Conservation (phyloP, 2,888 invertebrate species). For the Hypselothyrea guttata region DNA sequence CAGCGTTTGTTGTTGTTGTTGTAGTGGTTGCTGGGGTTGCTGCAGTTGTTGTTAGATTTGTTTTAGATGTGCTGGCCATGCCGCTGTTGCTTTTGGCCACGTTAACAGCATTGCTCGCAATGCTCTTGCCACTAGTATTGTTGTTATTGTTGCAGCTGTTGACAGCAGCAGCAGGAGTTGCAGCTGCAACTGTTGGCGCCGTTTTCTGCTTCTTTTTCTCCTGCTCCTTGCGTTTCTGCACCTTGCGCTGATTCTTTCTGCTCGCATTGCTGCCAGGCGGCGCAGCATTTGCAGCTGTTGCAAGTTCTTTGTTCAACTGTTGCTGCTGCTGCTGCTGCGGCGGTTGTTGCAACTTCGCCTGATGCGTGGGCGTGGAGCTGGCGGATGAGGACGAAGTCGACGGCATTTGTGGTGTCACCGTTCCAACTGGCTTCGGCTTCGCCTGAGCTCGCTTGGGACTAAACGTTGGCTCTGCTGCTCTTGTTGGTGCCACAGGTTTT, state of each 20-base stretch:
- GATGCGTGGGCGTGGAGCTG: slow-evolving; percentile 72
- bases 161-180: slow-evolving; percentile 24
- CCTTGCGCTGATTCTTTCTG: slow-evolving; percentile 64
- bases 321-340: slow-evolving; percentile 11
- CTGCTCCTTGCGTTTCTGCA: slow-evolving; percentile 71
- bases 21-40: not conserved
- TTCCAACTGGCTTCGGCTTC: slow-evolving; percentile 11
- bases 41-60: slow-evolving; percentile 41
- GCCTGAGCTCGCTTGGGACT: slow-evolving; percentile 19
- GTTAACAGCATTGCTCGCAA: slow-evolving; percentile 7
- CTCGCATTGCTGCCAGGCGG: slow-evolving; percentile 24
- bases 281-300: slow-evolving; percentile 15
- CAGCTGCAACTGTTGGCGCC: slow-evolving; percentile 27
- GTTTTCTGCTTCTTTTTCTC: slow-evolving; percentile 70
- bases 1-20: slow-evolving; percentile 34
- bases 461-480: slow-evolving; percentile 13
- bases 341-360: slow-evolving; percentile 25
- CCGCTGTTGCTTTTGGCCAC: slow-evolving; percentile 10
- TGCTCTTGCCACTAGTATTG: slow-evolving; percentile 28
- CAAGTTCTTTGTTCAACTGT: slow-evolving; percentile 11
- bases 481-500: slow-evolving; percentile 21
- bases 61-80: slow-evolving; percentile 31
- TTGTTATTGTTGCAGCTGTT: slow-evolving; percentile 33
- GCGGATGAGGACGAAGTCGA: slow-evolving; percentile 65
- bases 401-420: slow-evolving; percentile 28